A percentile compares a stretch with the other conserved stretches of the same genome.
phyloP scores from a whole-genome alignment of 30 jellyfish, hydroid and myxozoan species.

The Hydractinia echinata region DNA sequence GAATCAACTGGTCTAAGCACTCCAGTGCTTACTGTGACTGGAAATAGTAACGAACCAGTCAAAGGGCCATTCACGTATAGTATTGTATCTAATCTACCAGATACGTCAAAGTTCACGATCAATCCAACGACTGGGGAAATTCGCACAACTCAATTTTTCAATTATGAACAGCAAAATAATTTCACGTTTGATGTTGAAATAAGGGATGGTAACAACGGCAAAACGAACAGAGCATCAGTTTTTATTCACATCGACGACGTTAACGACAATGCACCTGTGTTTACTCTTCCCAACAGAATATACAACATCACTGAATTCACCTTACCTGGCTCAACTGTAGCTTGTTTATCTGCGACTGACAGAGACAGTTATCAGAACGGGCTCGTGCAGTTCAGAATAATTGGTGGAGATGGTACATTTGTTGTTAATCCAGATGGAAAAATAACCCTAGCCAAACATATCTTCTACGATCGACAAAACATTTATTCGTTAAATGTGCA shows the following conservation, averaged over 20 bases:
- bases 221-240: constrained; percentile 68
- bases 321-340: constrained; percentile 54
- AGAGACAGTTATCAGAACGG: constrained; percentile 60
- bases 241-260: constrained; percentile 52
- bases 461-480: constrained; percentile 37
- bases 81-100: constrained; percentile 36
- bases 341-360: constrained; percentile 62
- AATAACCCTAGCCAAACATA: constrained; percentile 29
- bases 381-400: constrained; percentile 44
- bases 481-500: constrained; percentile 40
- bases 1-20: constrained; percentile 44
- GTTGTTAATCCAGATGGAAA: constrained; percentile 59
- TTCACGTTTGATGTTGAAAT: constrained; percentile 62
- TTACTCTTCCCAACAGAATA: constrained; percentile 18
- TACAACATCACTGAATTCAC: constrained; percentile 75
- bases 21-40: constrained; percentile 49
- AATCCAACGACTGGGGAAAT: constrained; percentile 61
- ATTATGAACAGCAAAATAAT: constrained; percentile 44
- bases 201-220: constrained; percentile 43
- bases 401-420: constrained; percentile 53
- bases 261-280: constrained; percentile 77
- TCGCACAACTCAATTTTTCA: constrained; percentile 39
- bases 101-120: constrained; percentile 42
- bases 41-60: constrained; percentile 40
- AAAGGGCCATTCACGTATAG: constrained; percentile 57